Conservation (phyloP, 2,797 vertebrate species). For the Ctenopoma kingsleyae region DNA sequence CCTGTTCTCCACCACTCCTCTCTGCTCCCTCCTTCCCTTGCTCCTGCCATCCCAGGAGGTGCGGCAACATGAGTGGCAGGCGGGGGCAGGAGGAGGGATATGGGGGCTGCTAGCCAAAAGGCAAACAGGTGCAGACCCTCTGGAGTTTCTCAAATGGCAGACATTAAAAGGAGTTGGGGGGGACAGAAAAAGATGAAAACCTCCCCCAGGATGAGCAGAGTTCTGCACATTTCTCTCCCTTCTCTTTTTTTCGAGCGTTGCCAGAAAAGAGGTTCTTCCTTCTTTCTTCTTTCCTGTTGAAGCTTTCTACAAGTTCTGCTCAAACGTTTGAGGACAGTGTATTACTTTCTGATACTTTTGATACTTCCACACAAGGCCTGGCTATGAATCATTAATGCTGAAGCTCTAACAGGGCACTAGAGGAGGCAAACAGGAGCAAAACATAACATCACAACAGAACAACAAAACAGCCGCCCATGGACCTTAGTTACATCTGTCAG, state of each 20-base stretch:
- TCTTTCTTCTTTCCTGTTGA: constrained; percentile 50
- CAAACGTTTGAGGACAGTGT: constrained; percentile 53
- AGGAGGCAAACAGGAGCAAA: background rate
- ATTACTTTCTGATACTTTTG: constrained; percentile 55
- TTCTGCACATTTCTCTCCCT: constrained; percentile 71
- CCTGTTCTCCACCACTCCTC: constrained; percentile 58
- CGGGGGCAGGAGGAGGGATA: constrained; percentile 82
- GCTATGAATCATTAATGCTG: constrained; percentile 19
- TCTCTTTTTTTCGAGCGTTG: constrained; percentile 46
- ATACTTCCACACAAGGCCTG: constrained; percentile 37
- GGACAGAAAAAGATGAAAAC: constrained; percentile 79
- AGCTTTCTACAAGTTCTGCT: constrained; percentile 65
- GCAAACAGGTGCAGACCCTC: constrained; percentile 90
- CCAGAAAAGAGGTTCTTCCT: constrained; percentile 60
- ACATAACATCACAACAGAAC: constrained; percentile 24
- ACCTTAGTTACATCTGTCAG: constrained; percentile 26
- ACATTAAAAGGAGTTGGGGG: constrained; percentile 79
- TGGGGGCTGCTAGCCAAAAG: constrained; percentile 86
- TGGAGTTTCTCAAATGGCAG: constrained; percentile 88
- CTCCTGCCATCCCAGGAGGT: constrained; percentile 82
- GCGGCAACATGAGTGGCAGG: constrained; percentile 86
- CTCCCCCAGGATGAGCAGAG: constrained; percentile 81
- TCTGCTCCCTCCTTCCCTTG: constrained; percentile 63
- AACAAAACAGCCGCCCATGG: constrained; percentile 10
- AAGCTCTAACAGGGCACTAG: constrained; percentile 7